A percentile compares a stretch with the other conserved stretches of the same genome.
phyloP scores from a whole-genome alignment of 1,140 invertebrate genomes.

The Heliconius himera region DNA sequence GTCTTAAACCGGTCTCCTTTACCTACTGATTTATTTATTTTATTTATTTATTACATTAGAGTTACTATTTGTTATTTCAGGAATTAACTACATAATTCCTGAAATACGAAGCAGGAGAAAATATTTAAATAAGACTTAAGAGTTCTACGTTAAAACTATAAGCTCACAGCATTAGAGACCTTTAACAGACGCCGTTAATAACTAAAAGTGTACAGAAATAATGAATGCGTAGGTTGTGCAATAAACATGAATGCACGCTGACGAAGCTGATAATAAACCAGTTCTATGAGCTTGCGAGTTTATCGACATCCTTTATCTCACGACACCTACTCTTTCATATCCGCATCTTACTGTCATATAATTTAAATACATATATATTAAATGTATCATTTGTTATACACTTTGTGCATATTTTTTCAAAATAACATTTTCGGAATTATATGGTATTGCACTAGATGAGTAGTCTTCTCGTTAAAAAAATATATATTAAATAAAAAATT shows the following conservation, averaged over 20 bases:
- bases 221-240: conserved; percentile 22
- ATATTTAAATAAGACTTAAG: background rate
- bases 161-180: background rate
- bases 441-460: no score
- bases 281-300: conserved; percentile 31
- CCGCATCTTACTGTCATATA: conserved; percentile 20
- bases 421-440: background rate
- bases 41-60: no score
- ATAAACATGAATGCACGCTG: conserved; percentile 24
- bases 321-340: conserved; percentile 34
- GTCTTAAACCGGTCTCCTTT: no score
- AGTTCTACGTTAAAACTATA: background rate
- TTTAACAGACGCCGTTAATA: background rate
- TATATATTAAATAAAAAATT: no score
- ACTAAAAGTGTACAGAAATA: background rate
- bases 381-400: background rate
- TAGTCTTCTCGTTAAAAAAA: no score
- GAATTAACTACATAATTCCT: no score
- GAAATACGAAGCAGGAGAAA: no score
- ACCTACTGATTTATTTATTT: no score
- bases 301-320: conserved; percentile 31
- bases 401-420: background rate
- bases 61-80: no score
- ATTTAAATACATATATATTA: background rate
- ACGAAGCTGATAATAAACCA: conserved; percentile 26